Evolutionary conservation across 2,888 invertebrate species (phyloP).

Genomic region (Spisula solida): DNA sequence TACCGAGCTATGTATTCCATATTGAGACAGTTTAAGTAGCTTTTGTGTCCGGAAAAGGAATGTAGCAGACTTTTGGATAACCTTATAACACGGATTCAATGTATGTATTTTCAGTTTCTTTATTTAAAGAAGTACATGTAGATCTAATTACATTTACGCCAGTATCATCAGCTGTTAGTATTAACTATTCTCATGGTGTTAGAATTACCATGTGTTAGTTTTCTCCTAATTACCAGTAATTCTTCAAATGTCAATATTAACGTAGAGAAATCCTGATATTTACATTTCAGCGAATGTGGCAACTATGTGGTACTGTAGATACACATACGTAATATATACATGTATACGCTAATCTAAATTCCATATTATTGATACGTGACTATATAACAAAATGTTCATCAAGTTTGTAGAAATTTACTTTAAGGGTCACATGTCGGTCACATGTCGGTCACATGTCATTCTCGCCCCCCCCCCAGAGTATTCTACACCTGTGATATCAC

Average conservation of each 20-base stretch:
- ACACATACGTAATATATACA: too few species aligned
- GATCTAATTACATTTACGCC: neutral
- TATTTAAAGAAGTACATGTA: neutral
- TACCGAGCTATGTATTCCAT: neutral
- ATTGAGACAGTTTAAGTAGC: constrained; percentile 7
- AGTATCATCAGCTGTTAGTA: neutral
- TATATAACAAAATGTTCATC: too few species aligned
- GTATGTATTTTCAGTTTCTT: neutral
- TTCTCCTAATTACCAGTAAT: neutral
- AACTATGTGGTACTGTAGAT: too few species aligned
- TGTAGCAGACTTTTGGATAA: neutral
- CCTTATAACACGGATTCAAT: neutral
- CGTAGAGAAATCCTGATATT: neutral
- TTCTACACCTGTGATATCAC: too few species aligned
- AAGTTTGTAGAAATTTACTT: too few species aligned
- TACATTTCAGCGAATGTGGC: too few species aligned
- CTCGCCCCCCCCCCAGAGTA: too few species aligned
- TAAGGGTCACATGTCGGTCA: too few species aligned
- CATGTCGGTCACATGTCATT: too few species aligned
- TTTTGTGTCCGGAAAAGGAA: neutral
- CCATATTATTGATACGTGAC: too few species aligned
- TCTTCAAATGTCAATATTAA: neutral
- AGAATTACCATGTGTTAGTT: neutral
- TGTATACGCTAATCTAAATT: too few species aligned
- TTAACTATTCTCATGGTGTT: neutral